Base-by-base conservation (phyloP, 2,888 invertebrate species). In the Melipona beecheii region DNA sequence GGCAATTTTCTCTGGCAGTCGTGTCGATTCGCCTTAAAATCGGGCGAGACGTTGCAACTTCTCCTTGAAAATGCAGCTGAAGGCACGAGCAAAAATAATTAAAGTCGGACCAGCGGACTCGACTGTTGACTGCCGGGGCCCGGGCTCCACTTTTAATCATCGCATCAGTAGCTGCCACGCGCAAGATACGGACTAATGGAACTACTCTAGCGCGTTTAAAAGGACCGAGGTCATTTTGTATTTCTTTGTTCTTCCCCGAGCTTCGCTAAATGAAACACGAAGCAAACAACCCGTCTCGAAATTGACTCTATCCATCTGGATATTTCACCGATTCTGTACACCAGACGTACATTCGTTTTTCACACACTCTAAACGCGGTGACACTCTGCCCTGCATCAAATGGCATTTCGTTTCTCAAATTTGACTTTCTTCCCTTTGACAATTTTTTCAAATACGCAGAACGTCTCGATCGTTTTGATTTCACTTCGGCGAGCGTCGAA, bases 21-120 rank as follows among this genome's bases (percentile, higher is more conserved):
- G 43, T 2, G 66, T 58, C 43, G 19, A 50, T 64, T 69, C 68
- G 62, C 43, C 52, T 56, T 31, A 54, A 70, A 21, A 24, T 17
- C 24, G 19, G 21, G 24, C 27, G 36, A 71, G 74, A 81, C 49
- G 75, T 66, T 31, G 70, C 43, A 3, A 52, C 52, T 69, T 56
- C 43, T 24, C 31, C 64, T 49, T 4, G 52, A 50, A 74, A 74
- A 70, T 82, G 70, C 64, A 31, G 52, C 15, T 6, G 27, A 80
- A 52, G 75, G 68, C 56, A 73, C 64, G 52, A 65, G 68, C 17
- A 65, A 65, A 81, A 82, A 81, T 82, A 82, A 72, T 81, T 82
- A 81, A 82, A 81, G 49, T 54, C 54, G 15, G 24, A 43, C n/a
- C 65, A 52, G 17, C 24, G 50, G 50, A 27, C 65, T 24, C 24